Conservation (phyloP, 2,113 vertebrate genomes). For the Sarotherodon lohbergeri region DNA sequence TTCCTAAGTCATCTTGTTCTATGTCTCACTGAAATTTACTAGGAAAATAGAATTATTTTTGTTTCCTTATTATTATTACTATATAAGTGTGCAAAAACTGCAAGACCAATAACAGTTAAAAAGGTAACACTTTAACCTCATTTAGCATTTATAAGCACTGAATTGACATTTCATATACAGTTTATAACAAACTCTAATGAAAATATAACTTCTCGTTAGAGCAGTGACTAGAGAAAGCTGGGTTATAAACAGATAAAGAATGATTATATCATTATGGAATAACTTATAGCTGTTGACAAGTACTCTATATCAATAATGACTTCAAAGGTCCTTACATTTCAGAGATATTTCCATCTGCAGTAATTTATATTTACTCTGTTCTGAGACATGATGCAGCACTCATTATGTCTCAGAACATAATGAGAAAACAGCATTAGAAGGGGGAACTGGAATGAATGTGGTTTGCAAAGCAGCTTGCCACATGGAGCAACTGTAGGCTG, state of each 20-base stretch:
- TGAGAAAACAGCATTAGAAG: neutral
- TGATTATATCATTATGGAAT: neutral
- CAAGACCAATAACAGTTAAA: constrained; percentile 12
- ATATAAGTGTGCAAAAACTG: constrained; percentile 56
- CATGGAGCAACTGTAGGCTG: neutral
- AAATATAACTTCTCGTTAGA: neutral
- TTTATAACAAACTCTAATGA: neutral
- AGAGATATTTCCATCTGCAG: neutral
- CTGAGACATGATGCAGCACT: neutral
- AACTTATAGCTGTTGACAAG: neutral
- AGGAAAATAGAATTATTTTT: constrained; percentile 60
- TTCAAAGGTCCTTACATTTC: neutral
- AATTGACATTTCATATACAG: neutral
- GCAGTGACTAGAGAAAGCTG: neutral
- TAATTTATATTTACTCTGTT: neutral
- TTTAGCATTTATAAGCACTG: neutral
- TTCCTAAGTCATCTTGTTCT: constrained; percentile 14
- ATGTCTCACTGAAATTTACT: constrained; percentile 5
- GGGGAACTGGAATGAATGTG: neutral
- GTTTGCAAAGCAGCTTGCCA: neutral
- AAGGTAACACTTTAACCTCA: neutral
- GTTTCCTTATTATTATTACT: constrained; percentile 28
- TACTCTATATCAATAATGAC: neutral
- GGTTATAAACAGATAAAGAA: neutral
- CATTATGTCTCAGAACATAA: neutral